Evolutionary conservation across 2,113 vertebrate species (phyloP).

Genomic region (Mungos mungo): DNA sequence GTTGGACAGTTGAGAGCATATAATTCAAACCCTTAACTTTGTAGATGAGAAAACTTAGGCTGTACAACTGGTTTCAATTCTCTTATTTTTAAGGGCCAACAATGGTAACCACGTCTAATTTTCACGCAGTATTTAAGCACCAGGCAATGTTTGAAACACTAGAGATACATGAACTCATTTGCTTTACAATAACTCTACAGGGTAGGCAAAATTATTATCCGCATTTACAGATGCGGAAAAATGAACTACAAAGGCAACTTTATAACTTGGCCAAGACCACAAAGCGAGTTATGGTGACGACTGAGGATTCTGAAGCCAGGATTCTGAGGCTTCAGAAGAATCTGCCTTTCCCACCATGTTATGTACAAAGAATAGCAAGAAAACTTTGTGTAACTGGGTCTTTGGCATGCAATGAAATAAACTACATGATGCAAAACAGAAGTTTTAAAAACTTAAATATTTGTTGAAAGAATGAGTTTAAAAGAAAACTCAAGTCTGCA

Average conservation of each 20-base stretch:
- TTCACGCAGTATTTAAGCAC: background rate
- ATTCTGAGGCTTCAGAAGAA: background rate
- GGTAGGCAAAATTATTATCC: background rate
- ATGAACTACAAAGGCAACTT: background rate
- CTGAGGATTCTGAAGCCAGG: background rate
- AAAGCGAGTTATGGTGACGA: background rate
- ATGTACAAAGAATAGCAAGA: background rate
- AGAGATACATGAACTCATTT: background rate
- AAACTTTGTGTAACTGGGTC: background rate
- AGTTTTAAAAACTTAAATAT: background rate
- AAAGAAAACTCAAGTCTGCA: background rate
- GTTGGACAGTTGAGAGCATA: background rate
- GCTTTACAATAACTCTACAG: background rate
- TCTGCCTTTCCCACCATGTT: no score
- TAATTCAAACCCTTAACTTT: constrained; percentile 26
- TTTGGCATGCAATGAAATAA: background rate
- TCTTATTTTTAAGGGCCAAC: constrained; percentile 37
- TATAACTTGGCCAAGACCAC: background rate
- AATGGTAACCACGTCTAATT: background rate
- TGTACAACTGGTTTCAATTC: background rate
- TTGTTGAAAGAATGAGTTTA: background rate
- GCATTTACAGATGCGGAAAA: constrained; percentile 13
- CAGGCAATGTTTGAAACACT: background rate
- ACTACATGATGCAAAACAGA: background rate
- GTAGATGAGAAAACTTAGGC: background rate